Evolutionary conservation across 2,797 vertebrate genomes (phyloP).

Genomic region (Argentina silus): DNA sequence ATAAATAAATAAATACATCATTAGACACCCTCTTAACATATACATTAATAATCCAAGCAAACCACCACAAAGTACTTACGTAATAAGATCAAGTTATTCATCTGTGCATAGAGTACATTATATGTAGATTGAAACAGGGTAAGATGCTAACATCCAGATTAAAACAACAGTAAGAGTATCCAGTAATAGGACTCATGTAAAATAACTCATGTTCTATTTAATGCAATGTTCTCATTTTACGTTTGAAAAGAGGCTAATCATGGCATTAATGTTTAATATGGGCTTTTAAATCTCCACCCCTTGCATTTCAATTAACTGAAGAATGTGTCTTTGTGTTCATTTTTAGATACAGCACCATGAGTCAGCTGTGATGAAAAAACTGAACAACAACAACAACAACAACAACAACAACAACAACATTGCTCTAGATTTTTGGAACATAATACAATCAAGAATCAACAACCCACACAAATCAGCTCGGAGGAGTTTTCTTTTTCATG

Average conservation of each 20-base stretch:
- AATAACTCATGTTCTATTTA: slow-evolving; percentile 65
- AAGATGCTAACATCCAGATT: slow-evolving; percentile 29
- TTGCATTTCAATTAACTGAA: slow-evolving; percentile 64
- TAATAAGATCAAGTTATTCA: no score
- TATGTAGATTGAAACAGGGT: no score
- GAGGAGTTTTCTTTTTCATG: not conserved
- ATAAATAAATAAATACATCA: no score
- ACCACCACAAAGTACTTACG: no score
- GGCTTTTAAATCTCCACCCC: slow-evolving; percentile 60
- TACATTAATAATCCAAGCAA: no score
- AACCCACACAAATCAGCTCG: not conserved
- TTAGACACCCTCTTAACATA: no score
- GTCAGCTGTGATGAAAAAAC: slow-evolving; percentile 26
- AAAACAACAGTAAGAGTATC: slow-evolving; percentile 8
- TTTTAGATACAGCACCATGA: slow-evolving; percentile 23
- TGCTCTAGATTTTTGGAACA: slow-evolving; percentile 35
- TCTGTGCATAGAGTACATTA: no score
- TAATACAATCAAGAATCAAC: not conserved
- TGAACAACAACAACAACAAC: no score
- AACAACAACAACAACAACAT: not conserved
- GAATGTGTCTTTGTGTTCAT: slow-evolving; percentile 47
- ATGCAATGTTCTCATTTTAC: slow-evolving; percentile 66
- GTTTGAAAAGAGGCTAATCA: slow-evolving; percentile 69
- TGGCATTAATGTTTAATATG: slow-evolving; percentile 73
- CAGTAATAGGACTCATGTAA: slow-evolving; percentile 11